Base-by-base conservation (phyloP, 1,140 invertebrate species). In the Cyrtorhinus lividipennis region DNA sequence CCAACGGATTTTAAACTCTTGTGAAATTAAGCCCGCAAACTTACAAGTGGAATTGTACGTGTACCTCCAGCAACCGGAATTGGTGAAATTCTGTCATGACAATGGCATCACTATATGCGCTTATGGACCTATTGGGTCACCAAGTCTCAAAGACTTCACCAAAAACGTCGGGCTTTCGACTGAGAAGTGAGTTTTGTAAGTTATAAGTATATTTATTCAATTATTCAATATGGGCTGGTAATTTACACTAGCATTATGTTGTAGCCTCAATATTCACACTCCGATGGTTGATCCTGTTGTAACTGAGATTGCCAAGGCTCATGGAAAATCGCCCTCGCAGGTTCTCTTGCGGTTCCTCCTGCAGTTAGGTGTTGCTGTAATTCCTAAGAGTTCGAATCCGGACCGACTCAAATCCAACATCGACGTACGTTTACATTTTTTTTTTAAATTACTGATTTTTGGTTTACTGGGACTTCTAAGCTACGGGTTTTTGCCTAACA, bases 341-440 rank as follows among this genome's bases (percentile, higher is more conserved):
- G 75, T 95, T 56, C 75, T 93, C 45, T 71, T 95, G 0, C 78
- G 85, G 46, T 87, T 86, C 73, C 78, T 87, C 56, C 70, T 91
- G 0, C 83, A 91, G 72, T 76, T 81, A 59, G 83, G 82, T 10
- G 75, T 92, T 8, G 75, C 81, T 45, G 85, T 87, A 18, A 90
- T 95, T 71, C 90, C 90, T 48, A 95, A 94, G 75, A 91, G 87
- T 71, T 82, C 82, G 0, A 88, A 83, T 69, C 75, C 81, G 0
- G 72, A 79, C 8, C 79, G 90, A 68, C 77, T 94, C 0, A 80
- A 80, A 69, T 72, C 78, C 20, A 88, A 88, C 71, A 79, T 79
- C 44, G 71, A 78, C 27, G 68, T 81, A 61, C 66, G 61, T 63
- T 3, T 30, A 56, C 26, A 38, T 15, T 38, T 15, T 38, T 38